Conservation (phyloP, 2,888 invertebrate species). For the Dryomyza anilis region DNA sequence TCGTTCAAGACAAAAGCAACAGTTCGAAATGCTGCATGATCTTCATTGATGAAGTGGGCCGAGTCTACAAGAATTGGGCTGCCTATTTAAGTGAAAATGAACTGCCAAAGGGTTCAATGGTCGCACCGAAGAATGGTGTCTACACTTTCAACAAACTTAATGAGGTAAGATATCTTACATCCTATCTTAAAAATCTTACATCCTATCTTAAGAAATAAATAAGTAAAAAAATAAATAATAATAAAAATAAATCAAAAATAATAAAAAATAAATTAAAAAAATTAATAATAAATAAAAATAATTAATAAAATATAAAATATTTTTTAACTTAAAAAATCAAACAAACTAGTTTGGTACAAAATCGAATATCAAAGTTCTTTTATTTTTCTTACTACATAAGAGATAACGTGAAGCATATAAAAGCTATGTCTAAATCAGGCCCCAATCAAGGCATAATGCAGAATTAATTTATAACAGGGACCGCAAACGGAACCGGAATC, state of each 20-base stretch:
- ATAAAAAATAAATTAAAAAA: neutral
- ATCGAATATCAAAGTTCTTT: no score
- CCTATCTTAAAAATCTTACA: neutral
- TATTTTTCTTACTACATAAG: no score
- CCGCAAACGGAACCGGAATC: no score
- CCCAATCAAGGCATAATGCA: no score
- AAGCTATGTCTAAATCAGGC: no score
- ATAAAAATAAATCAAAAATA: neutral
- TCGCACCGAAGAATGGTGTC: slow-evolving; percentile 61
- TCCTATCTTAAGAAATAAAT: neutral
- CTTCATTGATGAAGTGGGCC: slow-evolving; percentile 56
- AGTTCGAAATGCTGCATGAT: slow-evolving; percentile 54
- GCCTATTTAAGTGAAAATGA: slow-evolving; percentile 61
- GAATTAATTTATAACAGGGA: no score
- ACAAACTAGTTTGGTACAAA: no score
- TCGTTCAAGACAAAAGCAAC: slow-evolving; percentile 26
- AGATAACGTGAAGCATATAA: no score
- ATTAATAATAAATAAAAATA: no score
- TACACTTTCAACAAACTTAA: slow-evolving; percentile 42
- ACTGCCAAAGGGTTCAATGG: slow-evolving; percentile 60
- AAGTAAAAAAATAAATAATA: neutral
- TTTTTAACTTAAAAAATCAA: no score
- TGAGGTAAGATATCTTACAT: slow-evolving; percentile 21
- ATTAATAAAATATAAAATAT: no score
- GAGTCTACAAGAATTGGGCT: slow-evolving; percentile 63